These are phyloP conservation scores for Pyrocephalus nanus DNA, from an alignment of 2,797 vertebrate genomes.

Conservation along the genomic window DNA sequence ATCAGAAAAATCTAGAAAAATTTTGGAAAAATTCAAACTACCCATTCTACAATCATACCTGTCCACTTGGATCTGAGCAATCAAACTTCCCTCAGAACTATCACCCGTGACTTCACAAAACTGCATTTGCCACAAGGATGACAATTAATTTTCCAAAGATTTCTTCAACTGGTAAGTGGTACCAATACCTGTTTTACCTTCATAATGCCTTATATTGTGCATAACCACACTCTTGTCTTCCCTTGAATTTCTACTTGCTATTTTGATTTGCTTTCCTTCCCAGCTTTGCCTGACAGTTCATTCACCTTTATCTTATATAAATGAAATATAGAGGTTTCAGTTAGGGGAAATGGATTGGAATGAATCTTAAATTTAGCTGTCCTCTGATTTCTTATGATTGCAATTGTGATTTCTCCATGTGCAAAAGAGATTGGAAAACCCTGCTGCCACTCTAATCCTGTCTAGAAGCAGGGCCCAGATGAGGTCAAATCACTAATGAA, in stretches of 20 bases:
- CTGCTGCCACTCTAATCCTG: background rate
- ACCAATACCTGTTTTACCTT: background rate
- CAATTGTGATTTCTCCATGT: background rate
- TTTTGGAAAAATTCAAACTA: background rate
- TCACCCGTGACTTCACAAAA: background rate
- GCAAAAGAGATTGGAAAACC: background rate
- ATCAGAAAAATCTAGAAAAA: background rate
- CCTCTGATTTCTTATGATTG: background rate
- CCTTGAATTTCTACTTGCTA: background rate
- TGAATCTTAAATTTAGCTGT: background rate
- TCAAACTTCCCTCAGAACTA: background rate
- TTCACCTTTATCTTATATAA: background rate
- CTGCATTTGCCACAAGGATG: background rate
- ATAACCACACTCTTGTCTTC: background rate
- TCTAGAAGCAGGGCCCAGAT: background rate
- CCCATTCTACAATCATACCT: background rate
- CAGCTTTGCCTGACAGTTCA: background rate
- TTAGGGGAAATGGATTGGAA: background rate
- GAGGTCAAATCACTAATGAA: background rate
- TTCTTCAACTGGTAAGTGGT: background rate
- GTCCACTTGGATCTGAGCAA: background rate
- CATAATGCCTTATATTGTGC: background rate
- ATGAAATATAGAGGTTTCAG: background rate
- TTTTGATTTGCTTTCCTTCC: background rate
- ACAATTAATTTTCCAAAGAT: background rate